A percentile compares a stretch with the other conserved stretches of the same genome.
Evolutionary conservation across 2,888 invertebrate genomes (phyloP).

Genomic region (Himalopsyche kuldschensis): DNA sequence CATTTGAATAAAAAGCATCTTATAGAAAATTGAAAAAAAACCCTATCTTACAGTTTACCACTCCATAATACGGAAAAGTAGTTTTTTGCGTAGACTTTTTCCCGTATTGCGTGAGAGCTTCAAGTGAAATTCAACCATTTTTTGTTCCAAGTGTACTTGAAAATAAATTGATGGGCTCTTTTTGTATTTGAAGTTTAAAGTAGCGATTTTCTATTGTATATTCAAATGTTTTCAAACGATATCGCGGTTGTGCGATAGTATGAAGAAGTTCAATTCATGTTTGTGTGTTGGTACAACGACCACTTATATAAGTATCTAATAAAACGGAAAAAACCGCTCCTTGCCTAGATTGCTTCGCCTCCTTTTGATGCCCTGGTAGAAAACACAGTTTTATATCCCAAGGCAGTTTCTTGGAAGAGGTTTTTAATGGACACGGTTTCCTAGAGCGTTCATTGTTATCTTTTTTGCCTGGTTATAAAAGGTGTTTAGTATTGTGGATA

Average conservation of each 20-base stretch:
- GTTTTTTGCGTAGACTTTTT: not conserved
- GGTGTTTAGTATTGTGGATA: not conserved
- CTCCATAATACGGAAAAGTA: not conserved
- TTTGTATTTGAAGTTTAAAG: not conserved
- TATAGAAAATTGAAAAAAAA: not conserved
- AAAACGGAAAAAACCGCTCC: constrained; percentile 13
- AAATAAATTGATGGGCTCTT: not conserved
- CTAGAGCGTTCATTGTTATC: not conserved
- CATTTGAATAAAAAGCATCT: not conserved
- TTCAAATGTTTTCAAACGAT: not conserved
- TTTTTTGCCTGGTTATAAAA: not conserved
- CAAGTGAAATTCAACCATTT: not conserved
- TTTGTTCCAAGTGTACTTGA: not conserved
- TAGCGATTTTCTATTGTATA: not conserved
- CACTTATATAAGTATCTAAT: constrained; percentile 17
- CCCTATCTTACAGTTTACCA: not conserved
- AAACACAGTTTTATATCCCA: constrained; percentile 16
- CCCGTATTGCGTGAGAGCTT: not conserved
- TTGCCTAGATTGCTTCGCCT: not conserved
- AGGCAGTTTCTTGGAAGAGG: constrained; percentile 17
- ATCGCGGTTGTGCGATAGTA: not conserved
- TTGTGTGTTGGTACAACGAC: constrained; percentile 19
- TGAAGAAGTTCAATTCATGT: not conserved
- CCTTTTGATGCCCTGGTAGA: constrained; percentile 2
- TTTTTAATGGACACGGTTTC: constrained; percentile 12